Conservation (phyloP, 2,888 invertebrate species). For the Andrena haemorrhoa region DNA sequence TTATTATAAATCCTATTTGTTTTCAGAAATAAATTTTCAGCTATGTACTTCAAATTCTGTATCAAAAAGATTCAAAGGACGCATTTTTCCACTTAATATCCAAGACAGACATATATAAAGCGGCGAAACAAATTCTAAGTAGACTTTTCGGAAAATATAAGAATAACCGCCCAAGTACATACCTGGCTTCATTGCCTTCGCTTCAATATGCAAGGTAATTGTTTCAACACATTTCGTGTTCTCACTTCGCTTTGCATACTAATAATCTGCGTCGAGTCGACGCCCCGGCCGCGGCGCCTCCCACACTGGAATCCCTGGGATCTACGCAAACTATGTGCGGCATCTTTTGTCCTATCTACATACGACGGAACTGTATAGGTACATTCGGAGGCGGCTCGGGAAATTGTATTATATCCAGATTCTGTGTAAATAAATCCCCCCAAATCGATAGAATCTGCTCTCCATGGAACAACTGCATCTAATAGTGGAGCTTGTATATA, state of each 20-base stretch:
- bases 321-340: slow-evolving; percentile 46
- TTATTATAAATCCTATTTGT: too few species aligned
- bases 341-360: slow-evolving; percentile 38
- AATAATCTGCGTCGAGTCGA: slow-evolving; percentile 17
- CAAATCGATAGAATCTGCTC: slow-evolving; percentile 6
- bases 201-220: slow-evolving; percentile 31
- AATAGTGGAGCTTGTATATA: neutral
- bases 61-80: too few species aligned
- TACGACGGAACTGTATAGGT: neutral
- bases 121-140: too few species aligned
- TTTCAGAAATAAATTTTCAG: too few species aligned
- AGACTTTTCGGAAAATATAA: too few species aligned
- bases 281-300: slow-evolving; percentile 15
- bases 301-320: slow-evolving; percentile 30
- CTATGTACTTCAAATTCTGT: too few species aligned
- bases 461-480: neutral
- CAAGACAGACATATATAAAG: too few species aligned
- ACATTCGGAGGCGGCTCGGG: slow-evolving; percentile 18
- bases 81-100: too few species aligned
- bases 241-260: slow-evolving; percentile 34
- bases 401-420: slow-evolving; percentile 14
- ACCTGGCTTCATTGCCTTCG: slow-evolving; percentile 12
- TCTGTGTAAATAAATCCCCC: slow-evolving; percentile 11
- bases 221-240: slow-evolving; percentile 43
- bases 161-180: neutral